Evolutionary conservation across 1,140 invertebrate species (phyloP).

Genomic region (Philotrypesis tridentata): DNA sequence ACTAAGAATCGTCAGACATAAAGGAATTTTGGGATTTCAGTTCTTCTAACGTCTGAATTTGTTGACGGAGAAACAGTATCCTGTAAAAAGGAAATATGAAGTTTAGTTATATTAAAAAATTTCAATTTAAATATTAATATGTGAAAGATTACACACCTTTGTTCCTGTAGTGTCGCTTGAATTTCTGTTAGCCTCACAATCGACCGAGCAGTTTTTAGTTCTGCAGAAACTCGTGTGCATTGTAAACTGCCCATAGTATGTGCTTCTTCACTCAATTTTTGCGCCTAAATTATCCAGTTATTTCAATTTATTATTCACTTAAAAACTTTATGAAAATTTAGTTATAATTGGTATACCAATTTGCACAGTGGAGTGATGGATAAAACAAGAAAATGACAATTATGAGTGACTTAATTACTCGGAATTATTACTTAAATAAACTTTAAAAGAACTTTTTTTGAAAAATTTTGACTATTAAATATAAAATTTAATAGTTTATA

Average conservation of each 20-base stretch:
- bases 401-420: too few relatives aligned
- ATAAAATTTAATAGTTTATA: too few relatives aligned
- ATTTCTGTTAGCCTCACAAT: conserved; percentile 96
- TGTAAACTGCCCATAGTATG: conserved; percentile 89
- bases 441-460: too few relatives aligned
- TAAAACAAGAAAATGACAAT: too few relatives aligned
- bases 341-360: too few relatives aligned
- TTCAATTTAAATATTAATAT: not conserved
- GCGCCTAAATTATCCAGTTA: conserved; percentile 77
- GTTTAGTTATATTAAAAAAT: conserved; percentile 18
- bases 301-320: not conserved
- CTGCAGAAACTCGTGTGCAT: conserved; percentile 94
- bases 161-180: conserved; percentile 96
- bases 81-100: conserved; percentile 73
- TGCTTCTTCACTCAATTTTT: conserved; percentile 89
- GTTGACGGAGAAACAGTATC: conserved; percentile 92
- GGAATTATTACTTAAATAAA: too few relatives aligned
- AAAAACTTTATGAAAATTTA: not conserved
- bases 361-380: too few relatives aligned
- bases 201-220: conserved; percentile 94
- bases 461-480: not conserved
- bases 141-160: conserved; percentile 82
- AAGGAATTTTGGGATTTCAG: conserved; percentile 94
- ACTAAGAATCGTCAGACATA: conserved; percentile 85
- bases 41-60: conserved; percentile 91